Percentiles rank a stretch among this genome's conserved stretches.
Conservation (phyloP, 2,888 invertebrate species). For the Andrena chrysosceles region DNA sequence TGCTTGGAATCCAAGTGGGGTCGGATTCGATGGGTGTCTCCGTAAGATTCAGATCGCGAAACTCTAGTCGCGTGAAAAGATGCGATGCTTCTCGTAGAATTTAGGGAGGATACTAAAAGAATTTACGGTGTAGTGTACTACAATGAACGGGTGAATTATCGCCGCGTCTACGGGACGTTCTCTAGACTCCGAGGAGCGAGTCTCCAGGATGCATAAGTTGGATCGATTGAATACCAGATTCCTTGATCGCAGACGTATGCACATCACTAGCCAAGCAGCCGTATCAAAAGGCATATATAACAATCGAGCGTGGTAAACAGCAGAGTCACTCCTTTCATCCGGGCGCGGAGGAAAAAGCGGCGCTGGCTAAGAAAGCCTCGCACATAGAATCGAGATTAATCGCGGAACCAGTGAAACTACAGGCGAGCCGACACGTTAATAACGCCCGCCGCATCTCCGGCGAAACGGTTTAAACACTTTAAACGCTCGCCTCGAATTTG, state of each 20-base stretch:
- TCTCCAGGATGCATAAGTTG: slow-evolving; percentile 21
- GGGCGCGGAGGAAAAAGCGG: slow-evolving; percentile 9
- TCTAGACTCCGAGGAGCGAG: background rate
- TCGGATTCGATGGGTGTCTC: no score
- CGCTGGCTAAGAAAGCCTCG: background rate
- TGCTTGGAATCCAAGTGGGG: no score
- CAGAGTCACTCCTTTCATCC: slow-evolving; percentile 38
- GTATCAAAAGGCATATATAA: slow-evolving; percentile 46
- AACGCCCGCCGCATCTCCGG: background rate
- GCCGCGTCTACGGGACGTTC: background rate
- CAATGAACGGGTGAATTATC: background rate
- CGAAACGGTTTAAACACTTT: slow-evolving; percentile 2
- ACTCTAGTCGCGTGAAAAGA: no score
- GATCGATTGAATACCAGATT: slow-evolving; percentile 29
- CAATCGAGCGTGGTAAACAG: slow-evolving; percentile 37
- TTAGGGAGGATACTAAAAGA: no score
- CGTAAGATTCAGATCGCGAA: no score
- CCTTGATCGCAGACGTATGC: slow-evolving; percentile 37
- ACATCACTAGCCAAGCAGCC: slow-evolving; percentile 43
- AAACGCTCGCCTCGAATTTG: slow-evolving; percentile 2
- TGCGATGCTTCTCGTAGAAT: no score
- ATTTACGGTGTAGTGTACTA: no score
- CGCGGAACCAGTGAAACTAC: slow-evolving; percentile 25
- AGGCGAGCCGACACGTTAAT: slow-evolving; percentile 5
- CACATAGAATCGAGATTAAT: slow-evolving; percentile 38